These are phyloP conservation scores for Andrena dorsata DNA, from an alignment of 2,888 invertebrate species.

Conservation along the genomic window DNA sequence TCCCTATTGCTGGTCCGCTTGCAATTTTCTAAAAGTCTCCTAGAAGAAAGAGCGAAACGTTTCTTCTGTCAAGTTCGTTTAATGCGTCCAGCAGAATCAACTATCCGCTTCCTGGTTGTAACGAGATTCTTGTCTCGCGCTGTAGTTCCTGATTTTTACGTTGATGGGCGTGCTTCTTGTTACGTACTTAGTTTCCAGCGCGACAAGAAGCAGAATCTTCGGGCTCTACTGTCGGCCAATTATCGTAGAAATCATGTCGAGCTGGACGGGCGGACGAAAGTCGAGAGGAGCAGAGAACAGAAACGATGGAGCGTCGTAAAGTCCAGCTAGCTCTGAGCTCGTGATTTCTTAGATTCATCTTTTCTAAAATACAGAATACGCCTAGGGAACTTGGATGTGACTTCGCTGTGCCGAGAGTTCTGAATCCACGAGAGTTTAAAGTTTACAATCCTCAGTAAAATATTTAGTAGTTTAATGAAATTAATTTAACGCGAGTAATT, in stretches of 20 bases:
- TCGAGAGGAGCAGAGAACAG: neutral
- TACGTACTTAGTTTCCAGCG: neutral
- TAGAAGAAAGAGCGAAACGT: neutral
- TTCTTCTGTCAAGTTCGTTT: neutral
- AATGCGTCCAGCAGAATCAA: neutral
- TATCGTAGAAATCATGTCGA: slow-evolving; percentile 36
- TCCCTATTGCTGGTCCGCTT: too few species aligned
- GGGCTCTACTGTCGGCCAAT: slow-evolving; percentile 5
- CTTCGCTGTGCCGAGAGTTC: too few species aligned
- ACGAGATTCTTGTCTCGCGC: neutral
- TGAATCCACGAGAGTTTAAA: too few species aligned
- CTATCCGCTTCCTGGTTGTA: slow-evolving; percentile 14
- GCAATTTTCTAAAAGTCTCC: neutral
- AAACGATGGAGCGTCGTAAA: neutral
- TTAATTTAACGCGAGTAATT: too few species aligned
- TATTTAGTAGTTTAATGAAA: too few species aligned
- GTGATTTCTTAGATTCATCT: too few species aligned
- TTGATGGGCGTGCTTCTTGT: slow-evolving; percentile 13
- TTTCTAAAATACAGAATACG: too few species aligned
- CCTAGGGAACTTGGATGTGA: too few species aligned
- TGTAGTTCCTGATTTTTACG: slow-evolving; percentile 1
- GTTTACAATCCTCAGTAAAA: too few species aligned
- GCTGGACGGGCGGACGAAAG: neutral
- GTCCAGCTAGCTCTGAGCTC: neutral
- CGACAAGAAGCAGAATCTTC: neutral